Conservation (phyloP, 2,113 vertebrate species). For the Raja brachyura region DNA sequence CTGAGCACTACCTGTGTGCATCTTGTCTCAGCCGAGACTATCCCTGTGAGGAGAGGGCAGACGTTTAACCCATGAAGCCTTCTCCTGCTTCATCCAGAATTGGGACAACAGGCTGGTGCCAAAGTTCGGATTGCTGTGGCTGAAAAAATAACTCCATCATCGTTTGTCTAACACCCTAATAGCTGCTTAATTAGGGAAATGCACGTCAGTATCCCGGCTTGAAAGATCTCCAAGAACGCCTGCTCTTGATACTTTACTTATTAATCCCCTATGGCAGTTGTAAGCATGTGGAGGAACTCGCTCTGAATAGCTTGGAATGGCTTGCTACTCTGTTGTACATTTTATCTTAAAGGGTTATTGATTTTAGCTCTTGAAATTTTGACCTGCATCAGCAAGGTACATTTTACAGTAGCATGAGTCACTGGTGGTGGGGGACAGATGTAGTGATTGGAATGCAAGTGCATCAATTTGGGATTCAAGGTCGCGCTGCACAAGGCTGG, state of each 20-base stretch:
- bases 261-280: background rate
- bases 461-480: background rate
- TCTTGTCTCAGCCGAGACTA: background rate
- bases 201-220: background rate
- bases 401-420: background rate
- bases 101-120: background rate
- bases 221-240: background rate
- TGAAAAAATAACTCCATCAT: background rate
- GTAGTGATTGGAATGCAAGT: background rate
- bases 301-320: background rate
- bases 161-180: conserved; percentile 18
- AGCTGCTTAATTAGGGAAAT: background rate
- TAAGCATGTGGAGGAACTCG: background rate
- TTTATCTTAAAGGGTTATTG: conserved; percentile 27
- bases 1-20: background rate
- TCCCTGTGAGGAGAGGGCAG: background rate
- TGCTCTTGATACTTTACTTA: background rate
- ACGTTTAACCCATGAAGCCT: background rate
- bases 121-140: background rate
- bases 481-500: background rate
- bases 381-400: background rate
- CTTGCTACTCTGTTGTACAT: background rate
- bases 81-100: background rate
- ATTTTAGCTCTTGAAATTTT: conserved; percentile 1
- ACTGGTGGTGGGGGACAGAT: too few relatives aligned